Evolutionary conservation across 2,113 vertebrate genomes (phyloP).

Genomic region (Grammomys surdaster): DNA sequence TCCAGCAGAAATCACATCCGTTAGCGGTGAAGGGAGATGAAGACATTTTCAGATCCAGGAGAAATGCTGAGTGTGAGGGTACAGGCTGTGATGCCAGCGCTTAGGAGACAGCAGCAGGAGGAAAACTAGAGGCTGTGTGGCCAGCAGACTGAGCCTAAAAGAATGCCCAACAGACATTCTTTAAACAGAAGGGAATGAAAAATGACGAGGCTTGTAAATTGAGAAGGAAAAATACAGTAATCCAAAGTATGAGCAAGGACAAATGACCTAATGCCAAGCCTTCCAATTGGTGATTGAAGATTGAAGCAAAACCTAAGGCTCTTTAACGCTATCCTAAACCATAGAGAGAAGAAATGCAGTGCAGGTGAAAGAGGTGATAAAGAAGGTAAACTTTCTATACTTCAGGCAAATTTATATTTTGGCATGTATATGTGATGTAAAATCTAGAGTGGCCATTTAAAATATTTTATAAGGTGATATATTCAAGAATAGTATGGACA

Average conservation of each 20-base stretch:
- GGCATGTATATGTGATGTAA: neutral
- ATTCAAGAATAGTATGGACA: neutral
- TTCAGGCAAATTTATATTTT: neutral
- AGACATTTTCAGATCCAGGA: neutral
- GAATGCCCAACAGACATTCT: neutral
- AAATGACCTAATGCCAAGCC: neutral
- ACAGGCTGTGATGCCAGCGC: neutral
- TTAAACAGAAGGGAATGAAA: neutral
- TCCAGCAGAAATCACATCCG: neutral
- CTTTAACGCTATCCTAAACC: neutral
- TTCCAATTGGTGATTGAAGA: neutral
- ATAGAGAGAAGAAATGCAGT: neutral
- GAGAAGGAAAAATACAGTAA: neutral
- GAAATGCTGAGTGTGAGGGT: neutral
- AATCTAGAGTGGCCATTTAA: neutral
- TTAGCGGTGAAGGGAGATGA: neutral
- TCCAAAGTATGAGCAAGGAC: neutral
- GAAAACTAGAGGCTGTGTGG: neutral
- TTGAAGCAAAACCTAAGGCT: neutral
- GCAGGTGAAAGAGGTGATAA: neutral
- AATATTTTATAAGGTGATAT: neutral
- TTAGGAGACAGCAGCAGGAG: neutral
- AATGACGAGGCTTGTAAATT: neutral
- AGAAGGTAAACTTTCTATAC: neutral
- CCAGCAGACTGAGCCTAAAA: neutral